Evolutionary conservation across 2,797 vertebrate species (phyloP).

Genomic region (Chromobotia macracanthus): DNA sequence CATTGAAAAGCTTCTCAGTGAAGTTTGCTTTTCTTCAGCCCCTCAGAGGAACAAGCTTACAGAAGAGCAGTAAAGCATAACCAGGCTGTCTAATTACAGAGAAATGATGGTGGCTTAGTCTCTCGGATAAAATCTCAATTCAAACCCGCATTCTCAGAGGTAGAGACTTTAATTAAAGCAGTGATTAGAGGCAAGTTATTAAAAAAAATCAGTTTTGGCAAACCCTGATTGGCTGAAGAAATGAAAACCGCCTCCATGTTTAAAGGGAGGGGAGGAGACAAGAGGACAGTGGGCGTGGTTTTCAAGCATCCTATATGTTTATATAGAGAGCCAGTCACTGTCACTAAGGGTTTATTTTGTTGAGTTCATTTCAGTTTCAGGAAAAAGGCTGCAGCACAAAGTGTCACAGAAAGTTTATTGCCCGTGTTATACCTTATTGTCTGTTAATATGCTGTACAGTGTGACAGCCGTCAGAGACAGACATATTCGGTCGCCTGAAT

Average conservation of each 20-base stretch:
- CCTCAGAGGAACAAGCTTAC: background rate
- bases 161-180: conserved; percentile 40
- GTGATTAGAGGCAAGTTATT: conserved; percentile 34
- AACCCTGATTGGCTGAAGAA: conserved; percentile 20
- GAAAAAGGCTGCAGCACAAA: too few relatives aligned
- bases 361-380: too few relatives aligned
- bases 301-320: background rate
- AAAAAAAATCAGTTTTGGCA: conserved; percentile 23
- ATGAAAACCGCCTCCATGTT: too few relatives aligned
- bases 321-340: too few relatives aligned
- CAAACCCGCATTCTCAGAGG: conserved; percentile 29
- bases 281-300: background rate
- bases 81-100: conserved; percentile 37
- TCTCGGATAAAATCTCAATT: conserved; percentile 39
- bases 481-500: background rate
- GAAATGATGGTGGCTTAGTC: conserved; percentile 26
- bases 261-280: too few relatives aligned
- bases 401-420: background rate
- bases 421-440: background rate
- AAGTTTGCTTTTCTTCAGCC: background rate
- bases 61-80: conserved; percentile 17
- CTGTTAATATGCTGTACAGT: too few relatives aligned
- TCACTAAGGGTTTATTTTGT: too few relatives aligned
- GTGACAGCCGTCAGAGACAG: background rate
- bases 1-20: background rate